Evolutionary conservation across 2,797 vertebrate genomes (phyloP).

Genomic region (Paratrypauchen microcephalus): DNA sequence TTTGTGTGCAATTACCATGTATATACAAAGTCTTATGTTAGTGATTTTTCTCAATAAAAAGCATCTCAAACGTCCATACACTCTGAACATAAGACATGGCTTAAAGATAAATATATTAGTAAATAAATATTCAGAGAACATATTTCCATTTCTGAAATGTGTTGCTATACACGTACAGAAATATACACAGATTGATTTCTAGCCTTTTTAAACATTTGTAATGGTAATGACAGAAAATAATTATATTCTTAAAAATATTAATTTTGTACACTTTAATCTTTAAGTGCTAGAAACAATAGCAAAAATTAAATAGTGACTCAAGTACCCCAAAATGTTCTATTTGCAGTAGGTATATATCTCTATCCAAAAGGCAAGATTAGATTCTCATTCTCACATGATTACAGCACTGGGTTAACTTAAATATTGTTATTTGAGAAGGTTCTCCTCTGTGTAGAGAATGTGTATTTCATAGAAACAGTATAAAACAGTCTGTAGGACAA

Average conservation of each 20-base stretch:
- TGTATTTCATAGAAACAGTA: constrained; percentile 87
- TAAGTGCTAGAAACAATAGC: constrained; percentile 96
- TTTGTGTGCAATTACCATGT: constrained; percentile 97
- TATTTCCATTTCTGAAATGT: constrained; percentile 99
- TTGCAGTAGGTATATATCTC: constrained; percentile 79
- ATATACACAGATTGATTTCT: constrained; percentile 94
- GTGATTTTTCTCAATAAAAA: constrained; percentile 87
- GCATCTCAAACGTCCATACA: constrained; percentile 88
- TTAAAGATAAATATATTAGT: constrained; percentile 99
- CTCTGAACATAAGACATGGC: constrained; percentile 98
- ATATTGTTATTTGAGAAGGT: constrained; percentile 76
- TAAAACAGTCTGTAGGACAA: constrained; percentile 82
- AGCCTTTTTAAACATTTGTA: constrained; percentile 89
- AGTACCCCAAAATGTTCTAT: constrained; percentile 85
- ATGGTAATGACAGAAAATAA: constrained; percentile 94
- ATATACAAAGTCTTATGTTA: constrained; percentile 97
- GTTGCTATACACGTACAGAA: constrained; percentile 97
- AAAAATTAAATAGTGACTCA: constrained; percentile 93
- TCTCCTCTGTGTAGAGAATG: constrained; percentile 76
- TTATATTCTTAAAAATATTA: constrained; percentile 86
- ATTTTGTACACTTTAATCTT: constrained; percentile 91
- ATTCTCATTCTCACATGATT: constrained; percentile 77
- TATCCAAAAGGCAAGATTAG: constrained; percentile 83
- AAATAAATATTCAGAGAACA: constrained; percentile 99
- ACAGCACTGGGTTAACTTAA: constrained; percentile 81